Percentiles rank a stretch among this genome's conserved stretches.
These are phyloP conservation scores for Hecatera dysodea DNA, from an alignment of 2,888 invertebrate genomes.

Conservation along the genomic window DNA sequence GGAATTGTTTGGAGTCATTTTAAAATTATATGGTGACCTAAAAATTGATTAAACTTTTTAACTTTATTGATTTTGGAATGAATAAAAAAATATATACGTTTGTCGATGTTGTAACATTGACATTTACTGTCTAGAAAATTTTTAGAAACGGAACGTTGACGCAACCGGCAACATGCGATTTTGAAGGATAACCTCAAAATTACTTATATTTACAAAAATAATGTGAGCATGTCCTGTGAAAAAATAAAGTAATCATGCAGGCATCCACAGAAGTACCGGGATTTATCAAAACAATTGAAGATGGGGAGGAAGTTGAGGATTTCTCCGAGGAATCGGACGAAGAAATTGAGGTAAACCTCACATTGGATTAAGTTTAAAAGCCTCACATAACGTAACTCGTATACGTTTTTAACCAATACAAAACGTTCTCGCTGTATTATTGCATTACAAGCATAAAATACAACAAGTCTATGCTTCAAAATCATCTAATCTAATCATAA, in stretches of 20 bases:
- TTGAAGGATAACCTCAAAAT: conserved; percentile 78
- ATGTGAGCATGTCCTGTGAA: conserved; percentile 45
- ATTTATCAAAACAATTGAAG: conserved; percentile 95
- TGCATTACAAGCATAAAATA: neutral
- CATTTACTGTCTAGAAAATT: neutral
- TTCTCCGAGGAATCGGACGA: conserved; percentile 95
- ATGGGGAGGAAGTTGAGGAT: conserved; percentile 95
- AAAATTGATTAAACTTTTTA: too few species aligned
- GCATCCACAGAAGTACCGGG: conserved; percentile 86
- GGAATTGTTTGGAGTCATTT: too few species aligned
- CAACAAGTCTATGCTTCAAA: neutral
- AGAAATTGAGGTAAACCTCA: conserved; percentile 93
- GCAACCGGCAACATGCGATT: conserved; percentile 75
- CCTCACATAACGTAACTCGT: too few species aligned
- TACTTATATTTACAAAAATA: conserved; percentile 55
- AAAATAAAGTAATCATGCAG: conserved; percentile 67
- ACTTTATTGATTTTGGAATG: conserved; percentile 26
- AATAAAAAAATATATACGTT: conserved; percentile 16
- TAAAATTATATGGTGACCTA: too few species aligned
- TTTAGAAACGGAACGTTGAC: conserved; percentile 26
- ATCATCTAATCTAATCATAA: neutral
- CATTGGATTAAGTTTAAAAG: conserved; percentile 42
- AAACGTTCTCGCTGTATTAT: neutral
- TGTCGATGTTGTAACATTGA: neutral
- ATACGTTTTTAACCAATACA: neutral